Evolutionary conservation across 1,140 invertebrate species (phyloP).

Genomic region (Scylla paramamosain): DNA sequence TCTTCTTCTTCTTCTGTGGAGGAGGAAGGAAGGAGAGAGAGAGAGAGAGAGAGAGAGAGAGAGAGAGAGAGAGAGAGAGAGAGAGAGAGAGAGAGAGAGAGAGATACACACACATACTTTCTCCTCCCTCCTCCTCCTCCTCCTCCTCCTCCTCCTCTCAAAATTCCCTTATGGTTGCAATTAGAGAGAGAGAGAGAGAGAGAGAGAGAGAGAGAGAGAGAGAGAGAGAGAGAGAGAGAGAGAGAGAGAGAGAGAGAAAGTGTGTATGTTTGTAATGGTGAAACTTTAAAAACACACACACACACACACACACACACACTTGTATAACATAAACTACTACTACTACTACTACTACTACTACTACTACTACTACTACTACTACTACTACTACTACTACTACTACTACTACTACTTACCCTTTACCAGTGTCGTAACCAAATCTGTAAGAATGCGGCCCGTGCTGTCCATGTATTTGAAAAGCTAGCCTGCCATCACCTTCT

Average conservation of each 20-base stretch:
- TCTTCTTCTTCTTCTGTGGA: no score
- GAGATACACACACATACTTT: not conserved
- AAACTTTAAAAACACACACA: not conserved
- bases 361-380: constrained; percentile 26
- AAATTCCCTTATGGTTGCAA: no score
- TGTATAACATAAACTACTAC: not conserved
- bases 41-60: not conserved
- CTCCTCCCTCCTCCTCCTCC: not conserved
- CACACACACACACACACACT: constrained; percentile 44
- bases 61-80: not conserved
- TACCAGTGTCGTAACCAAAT: constrained; percentile 92
- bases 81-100: not conserved
- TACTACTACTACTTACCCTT: constrained; percentile 84
- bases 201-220: no score
- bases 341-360: not conserved
- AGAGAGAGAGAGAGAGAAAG: not conserved
- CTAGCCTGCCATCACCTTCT: constrained; percentile 72
- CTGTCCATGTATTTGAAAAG: constrained; percentile 85
- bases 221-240: no score
- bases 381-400: constrained; percentile 53
- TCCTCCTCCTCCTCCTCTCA: not conserved
- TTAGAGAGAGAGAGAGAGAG: no score
- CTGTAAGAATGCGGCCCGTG: constrained; percentile 91
- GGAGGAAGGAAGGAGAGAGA: no score
- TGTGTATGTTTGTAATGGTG: not conserved